These are phyloP conservation scores for Diceros bicornis DNA, from an alignment of 2,797 vertebrate species.

Conservation along the genomic window DNA sequence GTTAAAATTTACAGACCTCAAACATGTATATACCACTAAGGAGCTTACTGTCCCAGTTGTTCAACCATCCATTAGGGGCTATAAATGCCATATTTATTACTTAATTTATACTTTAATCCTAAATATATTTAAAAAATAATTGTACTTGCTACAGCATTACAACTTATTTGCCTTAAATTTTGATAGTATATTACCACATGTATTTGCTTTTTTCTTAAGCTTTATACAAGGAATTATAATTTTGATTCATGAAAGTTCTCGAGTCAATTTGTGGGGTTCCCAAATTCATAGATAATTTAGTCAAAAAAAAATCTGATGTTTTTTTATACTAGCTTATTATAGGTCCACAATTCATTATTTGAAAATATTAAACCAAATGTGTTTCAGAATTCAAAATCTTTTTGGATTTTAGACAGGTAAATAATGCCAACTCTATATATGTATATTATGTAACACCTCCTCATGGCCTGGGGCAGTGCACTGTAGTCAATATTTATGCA, in stretches of 20 bases:
- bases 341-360: not conserved
- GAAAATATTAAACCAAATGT: not conserved
- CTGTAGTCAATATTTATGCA: slow-evolving; percentile 37
- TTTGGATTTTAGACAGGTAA: not conserved
- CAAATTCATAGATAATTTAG: slow-evolving; percentile 19
- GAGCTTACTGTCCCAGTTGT: not conserved
- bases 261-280: not conserved
- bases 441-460: not conserved
- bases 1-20: not conserved
- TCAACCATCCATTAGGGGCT: not conserved
- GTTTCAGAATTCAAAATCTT: slow-evolving; percentile 3
- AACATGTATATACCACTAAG: not conserved
- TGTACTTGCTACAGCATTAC: not conserved
- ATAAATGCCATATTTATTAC: not conserved
- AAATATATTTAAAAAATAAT: slow-evolving; percentile 52
- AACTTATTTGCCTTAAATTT: not conserved
- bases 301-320: not conserved
- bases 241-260: not conserved
- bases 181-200: not conserved
- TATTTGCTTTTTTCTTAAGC: not conserved
- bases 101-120: not conserved
- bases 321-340: not conserved
- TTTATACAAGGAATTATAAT: slow-evolving; percentile 8
- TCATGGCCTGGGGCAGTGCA: not conserved
- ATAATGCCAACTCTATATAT: not conserved